Evolutionary conservation across 2,888 invertebrate genomes (phyloP).

Genomic region (Chorisops tibialis): DNA sequence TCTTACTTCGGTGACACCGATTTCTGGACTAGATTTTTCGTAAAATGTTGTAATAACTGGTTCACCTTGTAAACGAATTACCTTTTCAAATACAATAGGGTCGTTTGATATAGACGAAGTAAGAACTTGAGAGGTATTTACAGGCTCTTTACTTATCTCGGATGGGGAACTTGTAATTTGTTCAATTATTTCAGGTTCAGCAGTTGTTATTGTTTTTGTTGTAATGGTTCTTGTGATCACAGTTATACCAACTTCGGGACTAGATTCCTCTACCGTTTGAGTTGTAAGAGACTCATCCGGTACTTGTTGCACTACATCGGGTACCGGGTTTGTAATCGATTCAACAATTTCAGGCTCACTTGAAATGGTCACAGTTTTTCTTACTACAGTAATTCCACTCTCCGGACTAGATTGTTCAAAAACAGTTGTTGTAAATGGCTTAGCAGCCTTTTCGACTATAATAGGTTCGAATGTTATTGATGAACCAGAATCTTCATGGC

Average conservation of each 20-base stretch:
- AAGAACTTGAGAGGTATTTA: not conserved
- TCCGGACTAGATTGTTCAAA: slow-evolving; percentile 17
- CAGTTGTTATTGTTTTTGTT: not conserved
- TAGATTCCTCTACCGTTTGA: not conserved
- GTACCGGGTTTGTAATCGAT: no score
- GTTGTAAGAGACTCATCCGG: not conserved
- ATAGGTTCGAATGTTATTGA: no score
- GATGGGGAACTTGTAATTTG: not conserved
- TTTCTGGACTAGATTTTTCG: no score
- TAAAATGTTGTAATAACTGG: no score
- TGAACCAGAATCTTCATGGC: no score
- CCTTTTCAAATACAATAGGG: not conserved
- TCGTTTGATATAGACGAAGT: not conserved
- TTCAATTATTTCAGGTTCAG: not conserved
- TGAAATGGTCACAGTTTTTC: no score
- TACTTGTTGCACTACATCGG: not conserved
- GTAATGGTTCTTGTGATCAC: not conserved
- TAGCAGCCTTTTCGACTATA: no score
- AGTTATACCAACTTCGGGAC: not conserved
- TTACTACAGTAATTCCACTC: not conserved
- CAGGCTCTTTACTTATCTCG: not conserved
- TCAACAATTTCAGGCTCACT: no score
- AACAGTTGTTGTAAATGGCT: not conserved
- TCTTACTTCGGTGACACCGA: not conserved
- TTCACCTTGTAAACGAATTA: not conserved